Evolutionary conservation across 1,140 invertebrate genomes (phyloP).

Genomic region (Drosophila rufa): DNA sequence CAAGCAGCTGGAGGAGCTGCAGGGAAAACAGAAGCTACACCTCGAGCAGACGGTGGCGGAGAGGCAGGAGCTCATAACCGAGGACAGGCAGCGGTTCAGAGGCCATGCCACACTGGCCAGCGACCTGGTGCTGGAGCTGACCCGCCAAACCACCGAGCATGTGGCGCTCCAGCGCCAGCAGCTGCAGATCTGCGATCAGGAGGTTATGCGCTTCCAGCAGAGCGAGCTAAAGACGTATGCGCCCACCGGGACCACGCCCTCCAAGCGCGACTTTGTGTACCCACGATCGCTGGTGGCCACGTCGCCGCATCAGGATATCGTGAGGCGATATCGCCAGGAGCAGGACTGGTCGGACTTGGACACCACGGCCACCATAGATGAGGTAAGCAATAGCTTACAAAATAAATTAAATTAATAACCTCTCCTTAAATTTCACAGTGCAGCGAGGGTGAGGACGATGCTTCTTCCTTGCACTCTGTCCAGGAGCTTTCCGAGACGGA

Average conservation of each 20-base stretch:
- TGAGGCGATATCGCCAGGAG: conserved; percentile 87
- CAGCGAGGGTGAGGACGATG: too few species aligned
- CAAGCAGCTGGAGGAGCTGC: conserved; percentile 27
- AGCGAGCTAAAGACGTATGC: conserved; percentile 86
- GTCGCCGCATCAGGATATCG: conserved; percentile 89
- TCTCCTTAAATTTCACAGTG: too few species aligned
- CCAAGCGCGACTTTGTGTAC: conserved; percentile 87
- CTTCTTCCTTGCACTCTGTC: too few species aligned
- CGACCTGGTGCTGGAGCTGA: conserved; percentile 38
- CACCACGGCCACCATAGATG: conserved; percentile 78
- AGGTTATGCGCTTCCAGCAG: conserved; percentile 79
- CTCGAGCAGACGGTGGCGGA: conserved; percentile 13
- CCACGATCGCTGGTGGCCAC: conserved; percentile 87
- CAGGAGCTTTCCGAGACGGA: conserved; percentile 51
- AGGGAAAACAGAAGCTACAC: conserved; percentile 24
- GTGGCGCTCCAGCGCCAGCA: conserved; percentile 49
- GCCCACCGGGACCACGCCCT: conserved; percentile 87
- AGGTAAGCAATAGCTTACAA: conserved; percentile 26
- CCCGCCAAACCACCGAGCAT: conserved; percentile 53
- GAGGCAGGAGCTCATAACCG: conserved; percentile 34
- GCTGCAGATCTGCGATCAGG: conserved; percentile 56
- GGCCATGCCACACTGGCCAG: conserved; percentile 36
- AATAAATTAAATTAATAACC: neutral
- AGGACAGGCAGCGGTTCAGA: conserved; percentile 31
- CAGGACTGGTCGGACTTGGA: conserved; percentile 82